Evolutionary conservation across 2,888 invertebrate species (phyloP).

Genomic region (Eupelmus urozonus): DNA sequence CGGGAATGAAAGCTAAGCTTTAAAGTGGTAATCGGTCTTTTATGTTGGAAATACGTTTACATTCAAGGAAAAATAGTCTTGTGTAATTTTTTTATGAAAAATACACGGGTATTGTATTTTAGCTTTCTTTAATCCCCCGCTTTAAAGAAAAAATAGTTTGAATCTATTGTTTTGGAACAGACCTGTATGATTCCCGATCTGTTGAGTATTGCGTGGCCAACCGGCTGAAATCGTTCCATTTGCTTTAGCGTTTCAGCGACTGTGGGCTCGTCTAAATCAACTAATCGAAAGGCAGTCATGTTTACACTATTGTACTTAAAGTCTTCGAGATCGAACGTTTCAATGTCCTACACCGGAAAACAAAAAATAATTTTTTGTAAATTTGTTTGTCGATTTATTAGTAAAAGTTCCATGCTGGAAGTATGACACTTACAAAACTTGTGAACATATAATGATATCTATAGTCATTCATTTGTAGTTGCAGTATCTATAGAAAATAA

Average conservation of each 20-base stretch:
- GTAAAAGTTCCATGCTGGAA: too few relatives aligned
- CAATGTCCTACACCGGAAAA: constrained; percentile 83
- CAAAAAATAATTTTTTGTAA: constrained; percentile 9
- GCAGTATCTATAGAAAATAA: constrained; percentile 85
- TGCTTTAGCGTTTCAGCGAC: constrained; percentile 87
- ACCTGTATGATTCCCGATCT: constrained; percentile 84
- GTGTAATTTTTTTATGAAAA: too few relatives aligned
- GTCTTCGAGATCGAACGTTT: constrained; percentile 91
- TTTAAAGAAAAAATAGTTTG: background rate
- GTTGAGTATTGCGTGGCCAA: constrained; percentile 87
- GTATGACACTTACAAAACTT: constrained; percentile 88
- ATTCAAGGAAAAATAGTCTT: too few relatives aligned
- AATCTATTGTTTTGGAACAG: constrained; percentile 45
- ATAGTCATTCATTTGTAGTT: constrained; percentile 97
- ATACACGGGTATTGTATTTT: too few relatives aligned
- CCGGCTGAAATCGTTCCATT: constrained; percentile 93
- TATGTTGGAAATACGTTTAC: too few relatives aligned
- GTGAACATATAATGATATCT: constrained; percentile 97
- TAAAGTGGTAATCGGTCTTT: too few relatives aligned
- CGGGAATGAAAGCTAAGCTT: too few relatives aligned
- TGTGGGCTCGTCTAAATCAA: constrained; percentile 87
- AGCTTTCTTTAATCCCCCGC: too few relatives aligned
- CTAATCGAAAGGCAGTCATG: constrained; percentile 95
- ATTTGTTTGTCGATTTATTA: too few relatives aligned
- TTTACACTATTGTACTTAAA: constrained; percentile 96